Evolutionary conservation across 2,113 vertebrate genomes (phyloP).

Genomic region (Ptyas mucosa): DNA sequence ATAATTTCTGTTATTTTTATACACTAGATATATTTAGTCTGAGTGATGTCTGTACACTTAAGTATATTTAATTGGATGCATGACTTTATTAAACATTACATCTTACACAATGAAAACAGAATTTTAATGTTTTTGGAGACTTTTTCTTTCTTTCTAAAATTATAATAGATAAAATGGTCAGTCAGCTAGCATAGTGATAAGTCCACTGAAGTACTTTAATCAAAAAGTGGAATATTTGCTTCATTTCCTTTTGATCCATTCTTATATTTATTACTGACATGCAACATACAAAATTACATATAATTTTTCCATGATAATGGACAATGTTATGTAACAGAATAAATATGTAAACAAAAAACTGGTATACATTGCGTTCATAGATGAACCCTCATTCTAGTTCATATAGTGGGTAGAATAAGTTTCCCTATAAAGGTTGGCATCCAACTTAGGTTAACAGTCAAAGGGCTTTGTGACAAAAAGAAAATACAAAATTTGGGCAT

Average conservation of each 20-base stretch:
- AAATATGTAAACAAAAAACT: background rate
- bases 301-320: conserved; percentile 23
- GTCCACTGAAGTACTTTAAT: conserved; percentile 25
- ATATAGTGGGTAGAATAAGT: background rate
- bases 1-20: conserved; percentile 41
- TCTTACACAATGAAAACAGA: conserved; percentile 47
- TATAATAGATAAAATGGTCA: conserved; percentile 7
- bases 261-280: conserved; percentile 24
- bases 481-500: background rate
- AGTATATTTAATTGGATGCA: background rate
- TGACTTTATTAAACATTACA: conserved; percentile 22
- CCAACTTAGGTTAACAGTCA: background rate
- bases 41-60: background rate
- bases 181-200: conserved; percentile 35
- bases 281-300: conserved; percentile 19
- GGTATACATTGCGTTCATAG: background rate
- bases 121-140: conserved; percentile 44
- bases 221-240: conserved; percentile 34
- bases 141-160: conserved; percentile 41
- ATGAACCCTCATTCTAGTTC: background rate
- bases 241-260: conserved; percentile 38
- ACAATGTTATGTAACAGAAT: background rate
- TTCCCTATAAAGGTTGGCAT: background rate
- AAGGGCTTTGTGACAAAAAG: background rate
- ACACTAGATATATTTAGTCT: background rate